phyloP scores from a whole-genome alignment of 2,113 vertebrate genomes.

The Charadrius vociferus region DNA sequence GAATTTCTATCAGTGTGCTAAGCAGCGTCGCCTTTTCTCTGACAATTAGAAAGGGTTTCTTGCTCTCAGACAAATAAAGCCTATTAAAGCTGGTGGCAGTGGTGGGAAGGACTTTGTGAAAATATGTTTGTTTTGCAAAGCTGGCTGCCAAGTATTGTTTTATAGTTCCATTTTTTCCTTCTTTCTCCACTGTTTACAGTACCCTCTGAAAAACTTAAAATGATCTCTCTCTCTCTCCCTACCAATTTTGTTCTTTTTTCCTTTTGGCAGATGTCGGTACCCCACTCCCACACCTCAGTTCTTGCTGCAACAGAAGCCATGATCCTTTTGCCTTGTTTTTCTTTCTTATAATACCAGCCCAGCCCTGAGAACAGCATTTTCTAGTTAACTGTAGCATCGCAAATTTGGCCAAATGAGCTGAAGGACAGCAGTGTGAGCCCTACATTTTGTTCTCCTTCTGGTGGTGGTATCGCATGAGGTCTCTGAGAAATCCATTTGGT shows the following conservation, averaged over 20 bases:
- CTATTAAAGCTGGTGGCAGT: conserved; percentile 46
- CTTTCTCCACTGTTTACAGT: conserved; percentile 53
- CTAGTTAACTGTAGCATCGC: background rate
- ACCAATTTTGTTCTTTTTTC: conserved; percentile 50
- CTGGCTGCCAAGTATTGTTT: conserved; percentile 67
- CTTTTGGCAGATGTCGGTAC: conserved; percentile 38
- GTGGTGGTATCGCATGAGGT: background rate
- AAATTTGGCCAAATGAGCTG: background rate
- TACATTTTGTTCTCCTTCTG: background rate
- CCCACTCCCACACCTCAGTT: conserved; percentile 35
- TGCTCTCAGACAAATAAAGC: conserved; percentile 40
- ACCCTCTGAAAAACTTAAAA: conserved; percentile 52
- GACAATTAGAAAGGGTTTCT: conserved; percentile 4
- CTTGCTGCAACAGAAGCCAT: conserved; percentile 52
- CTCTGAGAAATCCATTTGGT: background rate
- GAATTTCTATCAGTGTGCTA: background rate
- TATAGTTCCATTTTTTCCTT: conserved; percentile 48
- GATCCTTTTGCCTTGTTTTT: conserved; percentile 53
- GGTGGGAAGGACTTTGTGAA: conserved; percentile 58
- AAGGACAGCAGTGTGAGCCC: background rate
- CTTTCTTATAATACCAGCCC: conserved; percentile 7
- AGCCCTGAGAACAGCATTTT: background rate
- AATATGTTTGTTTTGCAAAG: conserved; percentile 64
- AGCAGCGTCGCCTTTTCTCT: background rate
- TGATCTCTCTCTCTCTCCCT: conserved; percentile 23